These are phyloP conservation scores for Amphiura filiformis DNA, from an alignment of 35 echinoderm and acorn worm genomes.

Conservation along the genomic window DNA sequence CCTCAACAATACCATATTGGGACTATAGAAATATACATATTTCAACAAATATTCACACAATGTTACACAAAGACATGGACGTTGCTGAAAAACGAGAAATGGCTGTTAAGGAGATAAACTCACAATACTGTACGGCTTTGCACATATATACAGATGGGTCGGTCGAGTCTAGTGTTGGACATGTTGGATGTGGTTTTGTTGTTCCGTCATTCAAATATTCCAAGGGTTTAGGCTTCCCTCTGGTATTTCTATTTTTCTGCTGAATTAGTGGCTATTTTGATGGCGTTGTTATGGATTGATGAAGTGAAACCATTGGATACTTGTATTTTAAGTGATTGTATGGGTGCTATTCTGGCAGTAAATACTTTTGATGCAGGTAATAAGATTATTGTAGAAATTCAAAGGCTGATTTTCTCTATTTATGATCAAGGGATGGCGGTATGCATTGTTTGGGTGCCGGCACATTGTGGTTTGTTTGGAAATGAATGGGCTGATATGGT, in stretches of 20 bases:
- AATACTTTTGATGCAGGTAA: neutral
- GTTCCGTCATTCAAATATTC: neutral
- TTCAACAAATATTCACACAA: neutral
- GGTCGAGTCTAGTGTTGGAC: neutral
- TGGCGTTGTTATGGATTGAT: neutral
- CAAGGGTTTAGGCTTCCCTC: neutral
- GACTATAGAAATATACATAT: neutral
- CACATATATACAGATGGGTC: neutral
- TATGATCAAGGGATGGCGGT: neutral
- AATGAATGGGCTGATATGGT: neutral
- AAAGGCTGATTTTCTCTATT: neutral
- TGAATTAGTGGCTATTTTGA: neutral
- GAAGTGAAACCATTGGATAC: neutral
- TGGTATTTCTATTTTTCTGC: neutral
- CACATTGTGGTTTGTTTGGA: neutral
- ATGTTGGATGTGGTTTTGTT: neutral
- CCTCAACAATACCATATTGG: neutral
- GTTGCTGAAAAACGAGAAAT: neutral
- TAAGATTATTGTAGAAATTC: neutral
- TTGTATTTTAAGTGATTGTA: neutral
- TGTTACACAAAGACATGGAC: neutral
- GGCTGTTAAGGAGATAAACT: neutral
- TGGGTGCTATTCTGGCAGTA: neutral
- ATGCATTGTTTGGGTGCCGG: neutral
- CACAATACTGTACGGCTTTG: neutral